Conservation (phyloP, 2,888 invertebrate genomes). For the Tipula vernalis region DNA sequence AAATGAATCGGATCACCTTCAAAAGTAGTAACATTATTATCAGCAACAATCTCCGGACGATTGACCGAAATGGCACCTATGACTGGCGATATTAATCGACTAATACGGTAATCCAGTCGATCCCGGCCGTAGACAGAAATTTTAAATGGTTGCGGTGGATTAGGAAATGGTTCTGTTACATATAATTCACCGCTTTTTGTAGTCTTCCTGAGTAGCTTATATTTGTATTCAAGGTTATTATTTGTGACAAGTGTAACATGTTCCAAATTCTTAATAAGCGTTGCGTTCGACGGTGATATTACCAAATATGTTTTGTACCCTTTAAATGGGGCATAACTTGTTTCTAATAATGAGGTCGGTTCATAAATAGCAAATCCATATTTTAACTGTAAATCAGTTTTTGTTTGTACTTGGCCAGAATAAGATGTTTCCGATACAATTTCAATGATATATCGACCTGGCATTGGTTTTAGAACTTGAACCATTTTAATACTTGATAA, state of each 20-base stretch:
- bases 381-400: not conserved
- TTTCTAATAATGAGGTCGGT: not conserved
- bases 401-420: not conserved
- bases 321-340: not conserved
- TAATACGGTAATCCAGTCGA: not conserved
- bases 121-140: not conserved
- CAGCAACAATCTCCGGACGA: not conserved
- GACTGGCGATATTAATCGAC: not conserved
- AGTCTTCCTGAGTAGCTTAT: not conserved
- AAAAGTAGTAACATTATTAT: not conserved
- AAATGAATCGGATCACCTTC: not conserved
- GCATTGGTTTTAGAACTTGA: not conserved
- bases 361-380: not conserved
- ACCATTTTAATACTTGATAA: not conserved
- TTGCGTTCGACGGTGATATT: not conserved
- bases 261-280: not conserved
- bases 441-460: not conserved
- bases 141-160: not conserved
- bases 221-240: not conserved
- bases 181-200: not conserved
- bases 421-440: not conserved
- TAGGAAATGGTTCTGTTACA: not conserved
- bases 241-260: not conserved
- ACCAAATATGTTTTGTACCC: not conserved
- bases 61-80: not conserved